phyloP scores from a whole-genome alignment of 2,888 invertebrate species.

The Mesodorylaimus sp. region DNA sequence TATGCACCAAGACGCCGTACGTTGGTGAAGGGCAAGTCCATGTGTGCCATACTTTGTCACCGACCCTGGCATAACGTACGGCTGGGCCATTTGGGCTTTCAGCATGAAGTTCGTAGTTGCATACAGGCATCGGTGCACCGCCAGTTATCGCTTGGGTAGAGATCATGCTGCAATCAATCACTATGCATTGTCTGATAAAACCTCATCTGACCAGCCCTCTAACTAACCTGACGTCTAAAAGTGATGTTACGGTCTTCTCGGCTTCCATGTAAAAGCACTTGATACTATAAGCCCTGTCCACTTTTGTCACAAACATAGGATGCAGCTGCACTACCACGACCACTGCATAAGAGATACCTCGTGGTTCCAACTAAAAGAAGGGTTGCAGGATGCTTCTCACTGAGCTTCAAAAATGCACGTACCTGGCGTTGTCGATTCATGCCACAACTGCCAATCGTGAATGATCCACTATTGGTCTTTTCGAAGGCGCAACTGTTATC shows the following conservation, averaged over 20 bases:
- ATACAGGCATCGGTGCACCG: conserved; percentile 6
- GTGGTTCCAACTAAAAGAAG: conserved; percentile 6
- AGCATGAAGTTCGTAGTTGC: conserved; percentile 9
- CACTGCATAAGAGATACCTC: conserved; percentile 9
- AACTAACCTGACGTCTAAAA: conserved; percentile 9
- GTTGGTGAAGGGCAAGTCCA: conserved; percentile 12
- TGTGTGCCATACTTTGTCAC: conserved; percentile 11
- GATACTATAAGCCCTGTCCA: conserved; percentile 12
- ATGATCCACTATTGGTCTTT: conserved; percentile 1
- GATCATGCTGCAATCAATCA: conserved; percentile 4
- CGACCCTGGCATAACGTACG: conserved; percentile 8
- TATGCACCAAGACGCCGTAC: conserved; percentile 13
- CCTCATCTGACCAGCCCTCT: neutral
- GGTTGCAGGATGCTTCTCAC: neutral
- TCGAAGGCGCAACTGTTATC: conserved; percentile 5
- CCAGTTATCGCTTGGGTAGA: conserved; percentile 3
- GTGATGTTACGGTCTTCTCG: conserved; percentile 7
- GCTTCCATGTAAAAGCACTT: conserved; percentile 13
- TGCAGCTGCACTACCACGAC: conserved; percentile 11
- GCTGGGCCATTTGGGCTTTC: conserved; percentile 10
- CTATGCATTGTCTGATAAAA: neutral
- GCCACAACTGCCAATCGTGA: conserved; percentile 9
- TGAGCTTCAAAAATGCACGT: neutral
- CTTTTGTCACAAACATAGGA: conserved; percentile 12
- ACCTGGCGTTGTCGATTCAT: conserved; percentile 11